Conservation (phyloP, 2,797 vertebrate species). For the Sardinella longiceps region DNA sequence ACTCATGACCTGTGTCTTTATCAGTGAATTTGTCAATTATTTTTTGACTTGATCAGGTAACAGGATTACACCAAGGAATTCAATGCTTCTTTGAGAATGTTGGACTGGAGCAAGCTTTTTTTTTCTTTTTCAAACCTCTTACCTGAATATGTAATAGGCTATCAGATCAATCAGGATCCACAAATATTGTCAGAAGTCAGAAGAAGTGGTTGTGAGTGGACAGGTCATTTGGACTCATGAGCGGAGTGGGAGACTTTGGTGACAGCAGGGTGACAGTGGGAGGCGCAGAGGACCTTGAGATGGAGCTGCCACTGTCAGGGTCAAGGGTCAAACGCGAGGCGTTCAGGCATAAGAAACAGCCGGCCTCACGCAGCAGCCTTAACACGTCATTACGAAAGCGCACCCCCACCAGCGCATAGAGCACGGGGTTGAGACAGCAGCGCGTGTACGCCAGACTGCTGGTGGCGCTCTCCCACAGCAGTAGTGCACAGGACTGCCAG, state of each 20-base stretch:
- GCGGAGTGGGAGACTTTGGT: not conserved
- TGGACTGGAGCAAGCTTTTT: no score
- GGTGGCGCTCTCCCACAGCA: constrained; percentile 80
- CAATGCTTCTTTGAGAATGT: no score
- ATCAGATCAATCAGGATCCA: no score
- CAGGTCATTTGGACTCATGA: not conserved
- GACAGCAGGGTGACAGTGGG: not conserved
- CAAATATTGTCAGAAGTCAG: not conserved
- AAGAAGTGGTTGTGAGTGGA: no score
- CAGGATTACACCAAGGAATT: no score
- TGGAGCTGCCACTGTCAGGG: not conserved
- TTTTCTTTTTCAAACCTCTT: no score
- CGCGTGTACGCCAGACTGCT: constrained; percentile 83
- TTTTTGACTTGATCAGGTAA: no score
- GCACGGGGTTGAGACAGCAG: constrained; percentile 89
- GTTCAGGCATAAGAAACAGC: constrained; percentile 58
- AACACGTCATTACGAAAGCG: constrained; percentile 85
- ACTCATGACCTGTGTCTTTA: no score
- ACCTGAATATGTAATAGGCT: no score
- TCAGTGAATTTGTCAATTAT: no score
- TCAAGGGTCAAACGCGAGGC: not conserved
- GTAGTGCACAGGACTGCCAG: constrained; percentile 61
- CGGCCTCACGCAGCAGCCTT: constrained; percentile 62
- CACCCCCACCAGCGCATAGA: constrained; percentile 87
- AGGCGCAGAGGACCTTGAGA: not conserved